Evolutionary conservation across 2,888 invertebrate species (phyloP).

Genomic region (Dasysyrphus tricinctus): DNA sequence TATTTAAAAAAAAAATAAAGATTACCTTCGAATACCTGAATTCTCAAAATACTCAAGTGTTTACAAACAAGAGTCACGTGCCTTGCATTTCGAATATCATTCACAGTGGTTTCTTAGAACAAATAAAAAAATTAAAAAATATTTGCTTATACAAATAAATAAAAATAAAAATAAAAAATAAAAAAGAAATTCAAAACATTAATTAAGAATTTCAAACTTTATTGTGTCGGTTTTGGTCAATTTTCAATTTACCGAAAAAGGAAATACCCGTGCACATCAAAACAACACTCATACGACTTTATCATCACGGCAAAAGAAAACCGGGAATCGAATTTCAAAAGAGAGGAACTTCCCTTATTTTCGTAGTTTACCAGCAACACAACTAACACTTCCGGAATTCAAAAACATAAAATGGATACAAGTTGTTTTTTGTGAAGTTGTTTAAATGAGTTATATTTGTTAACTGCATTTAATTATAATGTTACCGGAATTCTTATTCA

Average conservation of each 20-base stretch:
- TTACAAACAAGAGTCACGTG: conserved; percentile 71
- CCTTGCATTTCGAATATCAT: conserved; percentile 16
- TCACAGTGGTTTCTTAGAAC: background rate
- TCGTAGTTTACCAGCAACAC: background rate
- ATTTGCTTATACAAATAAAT: background rate
- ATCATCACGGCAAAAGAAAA: conserved; percentile 55
- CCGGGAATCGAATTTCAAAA: conserved; percentile 82
- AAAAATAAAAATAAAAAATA: conserved; percentile 6
- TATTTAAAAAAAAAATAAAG: conserved; percentile 14
- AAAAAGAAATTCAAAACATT: background rate
- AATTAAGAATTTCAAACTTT: conserved; percentile 31
- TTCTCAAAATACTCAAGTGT: conserved; percentile 50
- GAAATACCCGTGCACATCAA: conserved; percentile 79
- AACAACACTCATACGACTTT: conserved; percentile 64
- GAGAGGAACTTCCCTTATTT: conserved; percentile 68
- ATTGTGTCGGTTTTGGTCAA: conserved; percentile 34
- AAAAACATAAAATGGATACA: conserved; percentile 20
- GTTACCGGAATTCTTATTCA: conserved; percentile 78
- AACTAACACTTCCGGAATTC: conserved; percentile 28
- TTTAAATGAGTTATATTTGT: conserved; percentile 7
- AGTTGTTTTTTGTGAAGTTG: background rate
- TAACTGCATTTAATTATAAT: conserved; percentile 73
- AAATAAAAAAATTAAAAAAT: conserved; percentile 13
- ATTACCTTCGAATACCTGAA: conserved; percentile 16
- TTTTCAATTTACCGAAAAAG: conserved; percentile 78